Evolutionary conservation across 92 coral and sea anemone species (phyloP), one percentile per base, ranked within the genome.

Genomic region (Ricordea florida): DNA sequence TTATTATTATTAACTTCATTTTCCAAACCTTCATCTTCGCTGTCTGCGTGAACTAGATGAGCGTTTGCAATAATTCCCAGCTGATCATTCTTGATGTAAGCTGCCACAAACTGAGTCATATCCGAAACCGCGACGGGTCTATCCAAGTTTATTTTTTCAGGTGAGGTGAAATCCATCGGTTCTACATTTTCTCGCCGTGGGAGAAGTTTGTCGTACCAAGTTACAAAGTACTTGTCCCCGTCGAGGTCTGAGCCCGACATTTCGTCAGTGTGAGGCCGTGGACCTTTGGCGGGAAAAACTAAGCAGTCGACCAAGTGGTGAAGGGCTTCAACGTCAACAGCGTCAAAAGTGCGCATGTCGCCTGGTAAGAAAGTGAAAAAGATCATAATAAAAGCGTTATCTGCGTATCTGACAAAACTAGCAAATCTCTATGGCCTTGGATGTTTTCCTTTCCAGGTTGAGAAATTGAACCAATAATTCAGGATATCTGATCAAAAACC

Each of bases 221-320:
- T 86, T 56, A 82, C 96, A 62, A 90, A 90, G 62, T 90, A 90
- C 60, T 86, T 64, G 42, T 90, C 96, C 3, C 96, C 96, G 43
- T 90, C 96, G 41, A 90, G 72, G 67, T 90, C 96, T 18, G 91
- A 87, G 52, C 94, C 94, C 44, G 96, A 87, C 82, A 90, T 90
- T 74, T 90, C 96, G 72, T 90, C 86, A 7, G 96, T 79, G 61
- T 85, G 92, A 14, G 96, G 96, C 18, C 96, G 84, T 50, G 86
- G 83, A 30, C 96, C 96, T 27, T 77, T 69, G 35, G 92, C 71
- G 8, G 96, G 96, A 48, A 90, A 90, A 17, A 90, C 96, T 3
- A 90, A 79, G 79, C 90, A 87, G 72, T 90, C 92, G 47, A 71
- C 82, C 5, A 90, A 83, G 58, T 90, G 92, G 33, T 87, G 57